Evolutionary conservation across 2,888 invertebrate genomes (phyloP), one percentile per base, ranked within the genome.

Genomic region (Conistra vaccinii): DNA sequence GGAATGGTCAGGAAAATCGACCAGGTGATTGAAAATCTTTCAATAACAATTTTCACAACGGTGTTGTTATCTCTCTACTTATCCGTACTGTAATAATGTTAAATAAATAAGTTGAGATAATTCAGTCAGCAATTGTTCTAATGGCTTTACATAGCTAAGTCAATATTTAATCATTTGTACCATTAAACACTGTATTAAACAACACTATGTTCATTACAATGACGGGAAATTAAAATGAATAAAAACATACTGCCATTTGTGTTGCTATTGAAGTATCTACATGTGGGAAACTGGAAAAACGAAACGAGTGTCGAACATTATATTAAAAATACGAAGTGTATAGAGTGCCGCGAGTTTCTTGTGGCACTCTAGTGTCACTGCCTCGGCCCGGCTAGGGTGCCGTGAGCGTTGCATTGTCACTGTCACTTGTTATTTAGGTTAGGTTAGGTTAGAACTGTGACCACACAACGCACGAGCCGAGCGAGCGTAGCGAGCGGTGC

Each of bases 51-150:
- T 32, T 51, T 17, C 32, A 32, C 53, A 80, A 14, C 23, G 20
- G 62, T 23, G 3, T 48, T 58, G 32, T 39, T 20, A 9, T 39
- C 26, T 20, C 26, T 45, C 7, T 51, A 26, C 48, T 55, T 39
- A 57, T 29, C 26, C 63, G 17, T 45, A 20, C 39, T 14, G 17
- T 45, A 53, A 83, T 63, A 26, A 51, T 72, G 51, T 55, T 73
- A 69, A 68, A 65, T 48, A 58, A 67, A 68, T 73, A 81, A 55
- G n/a, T 53, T 35, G 12, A 26, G 42, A 61, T 73, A 73, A 79
- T 61, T 62, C 26, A 63, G 14, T 17, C 72, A 17, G 12, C 62
- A 60, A 82, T 80, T 80, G 80, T 80, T 73, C 2, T 12, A 57
- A 69, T 69, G 42, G 35, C 45, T 83, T 80, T 66, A 35, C 45